A percentile compares a stretch with the other conserved stretches of the same genome.
These are phyloP conservation scores for Limnothrissa miodon DNA, from an alignment of 2,113 vertebrate species.

Conservation along the genomic window DNA sequence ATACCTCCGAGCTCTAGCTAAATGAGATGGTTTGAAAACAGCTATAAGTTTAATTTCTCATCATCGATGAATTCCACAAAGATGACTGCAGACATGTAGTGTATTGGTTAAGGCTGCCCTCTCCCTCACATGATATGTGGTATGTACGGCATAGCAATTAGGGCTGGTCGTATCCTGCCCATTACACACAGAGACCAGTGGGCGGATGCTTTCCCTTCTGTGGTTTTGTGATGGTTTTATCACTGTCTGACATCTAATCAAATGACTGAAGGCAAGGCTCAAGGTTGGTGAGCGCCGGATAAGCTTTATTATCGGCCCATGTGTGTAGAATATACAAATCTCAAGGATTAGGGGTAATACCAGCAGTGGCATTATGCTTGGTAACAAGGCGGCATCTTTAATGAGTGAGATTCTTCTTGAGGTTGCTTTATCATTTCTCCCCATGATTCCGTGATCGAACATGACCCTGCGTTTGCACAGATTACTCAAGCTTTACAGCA, in stretches of 20 bases:
- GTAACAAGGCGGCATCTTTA: slow-evolving; percentile 18
- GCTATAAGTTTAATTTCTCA: slow-evolving; percentile 27
- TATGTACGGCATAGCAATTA: slow-evolving; percentile 28
- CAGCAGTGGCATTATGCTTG: slow-evolving; percentile 13
- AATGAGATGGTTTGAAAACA: slow-evolving; percentile 31
- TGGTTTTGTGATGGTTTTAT: not conserved
- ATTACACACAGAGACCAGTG: not conserved
- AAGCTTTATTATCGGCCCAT: slow-evolving; percentile 21
- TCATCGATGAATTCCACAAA: slow-evolving; percentile 28
- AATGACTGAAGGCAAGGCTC: not conserved
- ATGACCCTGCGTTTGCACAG: slow-evolving; percentile 34
- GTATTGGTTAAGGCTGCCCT: slow-evolving; percentile 25
- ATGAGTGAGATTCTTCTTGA: slow-evolving; percentile 24
- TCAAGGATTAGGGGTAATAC: slow-evolving; percentile 26
- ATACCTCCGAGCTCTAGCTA: slow-evolving; percentile 36
- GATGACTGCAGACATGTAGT: slow-evolving; percentile 20
- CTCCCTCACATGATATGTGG: not conserved
- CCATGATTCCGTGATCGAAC: slow-evolving; percentile 27
- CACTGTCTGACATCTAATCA: slow-evolving; percentile 16
- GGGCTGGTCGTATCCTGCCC: not conserved
- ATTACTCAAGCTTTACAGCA: slow-evolving; percentile 37
- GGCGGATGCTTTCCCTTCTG: not conserved
- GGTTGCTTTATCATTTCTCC: slow-evolving; percentile 24
- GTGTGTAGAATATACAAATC: slow-evolving; percentile 20
- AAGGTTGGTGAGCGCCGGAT: slow-evolving; percentile 13